Evolutionary conservation across 2,797 vertebrate genomes (phyloP), one percentile per base, ranked within the genome.

Genomic region (Danio jaintianensis): DNA sequence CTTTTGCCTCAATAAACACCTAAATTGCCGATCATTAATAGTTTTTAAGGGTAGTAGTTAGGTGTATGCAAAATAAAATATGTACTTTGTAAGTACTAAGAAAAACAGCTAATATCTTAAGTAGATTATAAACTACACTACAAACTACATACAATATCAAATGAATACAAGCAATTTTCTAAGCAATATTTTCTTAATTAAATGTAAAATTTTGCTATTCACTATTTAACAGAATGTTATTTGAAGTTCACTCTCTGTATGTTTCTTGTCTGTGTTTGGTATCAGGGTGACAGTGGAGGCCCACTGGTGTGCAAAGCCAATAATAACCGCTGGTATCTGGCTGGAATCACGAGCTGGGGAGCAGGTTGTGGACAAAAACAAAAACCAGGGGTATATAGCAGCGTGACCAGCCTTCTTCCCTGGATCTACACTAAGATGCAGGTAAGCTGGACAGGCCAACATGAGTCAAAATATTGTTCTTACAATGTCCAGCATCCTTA

Each of bases 281-380:
- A 62, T 0, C 70, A 99, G 97, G 97, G 97, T 0, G 97, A 99
- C 92, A 99, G 97, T 0, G 97, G 97, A 2, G 97, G 97, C 11
- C 97, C 97, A 2, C 89, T 99, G 85, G 96, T 98, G 45, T 99
- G 97, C 0, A 76, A 93, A 83, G 87, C 73, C 8, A 47, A 69
- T 0, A 84, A 86, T 1, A 7, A 5, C 0, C 93, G 84, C 61
- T 99, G 96, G 95, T 95, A 94, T 0, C 86, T 98, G 88, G 90
- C 90, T 0, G 97, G 97, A 0, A 90, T 99, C 90, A 98, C 97
- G 0, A 98, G 97, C 84, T 99, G 97, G 97, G 97, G 97, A 8
- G 80, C 83, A 0, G 96, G 96, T 75, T 99, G 97, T 20, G 97
- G 95, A 53, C 70, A 90, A 84, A 85, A 0, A 74, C 92, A 96